These are phyloP conservation scores for Mongoloraphidia duomilia DNA, from an alignment of 2,888 invertebrate species.

Conservation along the genomic window DNA sequence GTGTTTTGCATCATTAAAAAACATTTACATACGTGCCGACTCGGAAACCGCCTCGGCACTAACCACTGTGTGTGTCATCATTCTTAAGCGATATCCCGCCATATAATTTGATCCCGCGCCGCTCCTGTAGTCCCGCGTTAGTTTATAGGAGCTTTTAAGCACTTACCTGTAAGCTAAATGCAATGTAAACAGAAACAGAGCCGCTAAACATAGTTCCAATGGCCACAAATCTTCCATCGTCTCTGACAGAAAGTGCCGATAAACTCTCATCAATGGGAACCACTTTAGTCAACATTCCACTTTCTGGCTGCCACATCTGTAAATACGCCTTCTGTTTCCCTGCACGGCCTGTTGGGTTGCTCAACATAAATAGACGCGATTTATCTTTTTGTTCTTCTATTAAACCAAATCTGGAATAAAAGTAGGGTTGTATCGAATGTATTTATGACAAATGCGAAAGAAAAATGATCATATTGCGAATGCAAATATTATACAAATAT, in stretches of 20 bases:
- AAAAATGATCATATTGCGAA: too few species aligned
- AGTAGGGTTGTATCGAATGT: slow-evolving; percentile 2
- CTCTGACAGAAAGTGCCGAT: slow-evolving; percentile 72
- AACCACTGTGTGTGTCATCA: too few species aligned
- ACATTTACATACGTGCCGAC: too few species aligned
- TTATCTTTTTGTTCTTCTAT: slow-evolving; percentile 51
- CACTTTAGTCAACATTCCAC: slow-evolving; percentile 39
- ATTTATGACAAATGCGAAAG: too few species aligned
- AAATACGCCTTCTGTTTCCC: slow-evolving; percentile 60
- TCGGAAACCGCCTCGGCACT: too few species aligned
- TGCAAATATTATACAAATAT: too few species aligned
- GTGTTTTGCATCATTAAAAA: too few species aligned
- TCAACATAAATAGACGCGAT: slow-evolving; percentile 59
- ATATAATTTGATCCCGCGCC: too few species aligned
- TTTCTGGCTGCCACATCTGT: slow-evolving; percentile 63
- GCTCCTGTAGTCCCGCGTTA: neutral
- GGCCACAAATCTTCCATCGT: slow-evolving; percentile 85
- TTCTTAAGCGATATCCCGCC: too few species aligned
- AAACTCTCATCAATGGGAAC: slow-evolving; percentile 58
- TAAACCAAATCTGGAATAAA: slow-evolving; percentile 44
- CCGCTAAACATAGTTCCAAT: slow-evolving; percentile 91
- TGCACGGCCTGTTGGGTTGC: slow-evolving; percentile 62
- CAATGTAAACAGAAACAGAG: slow-evolving; percentile 76
- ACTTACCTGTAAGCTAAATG: slow-evolving; percentile 75
- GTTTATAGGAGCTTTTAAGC: neutral